Evolutionary conservation across 2,113 vertebrate genomes (phyloP).

Genomic region (Okapia johnstoni): DNA sequence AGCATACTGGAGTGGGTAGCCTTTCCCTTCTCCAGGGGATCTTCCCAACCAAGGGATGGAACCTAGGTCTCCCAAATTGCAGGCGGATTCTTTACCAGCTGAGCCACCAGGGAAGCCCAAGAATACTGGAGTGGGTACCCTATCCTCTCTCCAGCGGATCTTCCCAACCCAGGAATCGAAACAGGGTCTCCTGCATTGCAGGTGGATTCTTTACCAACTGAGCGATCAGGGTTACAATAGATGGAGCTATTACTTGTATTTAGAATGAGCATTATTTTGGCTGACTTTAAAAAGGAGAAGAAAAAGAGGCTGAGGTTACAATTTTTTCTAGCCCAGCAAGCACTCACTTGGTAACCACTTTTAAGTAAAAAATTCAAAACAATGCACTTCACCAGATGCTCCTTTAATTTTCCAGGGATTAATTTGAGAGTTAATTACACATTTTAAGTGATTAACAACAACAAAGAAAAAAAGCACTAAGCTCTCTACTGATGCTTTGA

Average conservation of each 20-base stretch:
- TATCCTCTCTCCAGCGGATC: not conserved
- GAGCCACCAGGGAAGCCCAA: not conserved
- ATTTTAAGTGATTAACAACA: constrained; percentile 54
- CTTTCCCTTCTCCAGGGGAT: not conserved
- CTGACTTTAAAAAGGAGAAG: not conserved
- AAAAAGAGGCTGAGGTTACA: not conserved
- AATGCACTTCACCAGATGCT: constrained; percentile 52
- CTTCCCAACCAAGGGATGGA: not conserved
- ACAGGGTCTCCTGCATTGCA: not conserved
- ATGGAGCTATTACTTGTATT: not conserved
- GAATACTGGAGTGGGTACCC: not conserved
- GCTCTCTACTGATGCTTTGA: constrained; percentile 32
- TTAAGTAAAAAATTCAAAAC: constrained; percentile 23
- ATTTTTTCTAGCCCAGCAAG: not conserved
- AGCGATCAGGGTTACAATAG: not conserved
- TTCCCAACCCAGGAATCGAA: not conserved
- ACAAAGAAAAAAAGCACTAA: not conserved
- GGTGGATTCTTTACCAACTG: not conserved
- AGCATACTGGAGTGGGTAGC: not conserved
- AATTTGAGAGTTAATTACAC: constrained; percentile 58
- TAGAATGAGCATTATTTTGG: not conserved
- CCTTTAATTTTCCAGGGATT: constrained; percentile 49
- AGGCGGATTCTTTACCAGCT: not conserved
- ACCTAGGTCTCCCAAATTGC: not conserved
- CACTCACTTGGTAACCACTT: constrained; percentile 22